Percentiles rank a stretch among this genome's conserved stretches.
These are phyloP conservation scores for Cyphomyrus discorhynchus DNA, from an alignment of 2,113 vertebrate species.

Conservation along the genomic window DNA sequence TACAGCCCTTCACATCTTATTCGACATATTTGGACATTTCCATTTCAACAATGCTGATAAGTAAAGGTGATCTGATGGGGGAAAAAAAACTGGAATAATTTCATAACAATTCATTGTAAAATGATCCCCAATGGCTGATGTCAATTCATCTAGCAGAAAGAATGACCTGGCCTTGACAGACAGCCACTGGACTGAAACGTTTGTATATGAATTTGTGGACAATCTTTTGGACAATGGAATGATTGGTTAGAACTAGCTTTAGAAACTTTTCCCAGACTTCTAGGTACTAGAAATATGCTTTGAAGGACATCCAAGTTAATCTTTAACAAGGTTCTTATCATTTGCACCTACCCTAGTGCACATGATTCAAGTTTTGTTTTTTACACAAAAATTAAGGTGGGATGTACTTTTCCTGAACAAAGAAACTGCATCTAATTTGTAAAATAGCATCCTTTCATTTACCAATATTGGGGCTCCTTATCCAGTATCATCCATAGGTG, in stretches of 20 bases:
- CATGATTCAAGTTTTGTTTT: not conserved
- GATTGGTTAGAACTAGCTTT: not conserved
- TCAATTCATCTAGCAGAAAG: not conserved
- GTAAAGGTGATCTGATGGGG: not conserved
- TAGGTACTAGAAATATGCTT: not conserved
- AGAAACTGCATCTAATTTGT: not conserved
- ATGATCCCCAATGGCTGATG: not conserved
- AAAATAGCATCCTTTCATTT: not conserved
- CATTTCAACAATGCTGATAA: not conserved
- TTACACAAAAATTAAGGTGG: not conserved
- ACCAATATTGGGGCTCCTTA: not conserved
- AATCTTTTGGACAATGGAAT: not conserved
- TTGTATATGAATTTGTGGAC: not conserved
- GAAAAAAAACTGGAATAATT: not conserved
- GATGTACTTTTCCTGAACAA: not conserved
- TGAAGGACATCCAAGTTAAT: not conserved
- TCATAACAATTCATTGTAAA: not conserved
- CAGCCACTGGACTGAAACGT: not conserved
- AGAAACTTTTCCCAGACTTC: not conserved
- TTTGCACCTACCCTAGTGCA: not conserved
- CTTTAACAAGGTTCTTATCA: not conserved
- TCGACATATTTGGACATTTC: not conserved
- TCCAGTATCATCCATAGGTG: not conserved
- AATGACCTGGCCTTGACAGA: not conserved
- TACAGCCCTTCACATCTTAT: not conserved